A percentile compares a stretch with the other conserved stretches of the same genome.
These are phyloP conservation scores for Xestia c-nigrum DNA, from an alignment of 2,888 invertebrate species.

Conservation along the genomic window DNA sequence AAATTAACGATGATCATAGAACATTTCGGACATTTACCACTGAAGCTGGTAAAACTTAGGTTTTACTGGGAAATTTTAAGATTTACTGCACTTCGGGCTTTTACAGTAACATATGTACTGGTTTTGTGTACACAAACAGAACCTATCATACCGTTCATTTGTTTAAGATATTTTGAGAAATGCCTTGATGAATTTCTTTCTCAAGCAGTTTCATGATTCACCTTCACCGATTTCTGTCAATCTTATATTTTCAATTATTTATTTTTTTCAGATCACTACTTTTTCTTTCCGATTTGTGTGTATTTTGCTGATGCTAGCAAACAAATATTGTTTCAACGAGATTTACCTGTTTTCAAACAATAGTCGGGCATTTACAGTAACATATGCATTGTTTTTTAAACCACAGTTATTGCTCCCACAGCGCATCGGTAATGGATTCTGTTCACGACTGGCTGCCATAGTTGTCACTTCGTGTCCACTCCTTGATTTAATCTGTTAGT, in stretches of 20 bases:
- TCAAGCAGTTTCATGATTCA: background rate
- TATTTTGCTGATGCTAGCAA: background rate
- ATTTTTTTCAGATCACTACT: background rate
- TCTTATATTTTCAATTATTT: background rate
- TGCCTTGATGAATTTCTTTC: background rate
- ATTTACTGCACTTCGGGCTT: too few relatives aligned
- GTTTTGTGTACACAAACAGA: background rate
- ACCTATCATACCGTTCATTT: background rate
- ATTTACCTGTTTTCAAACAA: background rate
- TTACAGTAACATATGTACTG: too few relatives aligned
- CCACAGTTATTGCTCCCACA: constrained; percentile 22
- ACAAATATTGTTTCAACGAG: background rate
- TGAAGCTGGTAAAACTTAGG: too few relatives aligned
- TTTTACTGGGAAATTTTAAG: too few relatives aligned
- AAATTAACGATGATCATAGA: too few relatives aligned
- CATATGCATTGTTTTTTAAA: background rate
- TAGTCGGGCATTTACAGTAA: background rate
- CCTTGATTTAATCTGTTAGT: constrained; percentile 47
- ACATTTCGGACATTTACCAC: too few relatives aligned
- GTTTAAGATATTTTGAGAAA: background rate
- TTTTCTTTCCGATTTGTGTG: background rate
- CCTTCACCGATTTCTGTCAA: background rate
- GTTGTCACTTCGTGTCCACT: constrained; percentile 15
- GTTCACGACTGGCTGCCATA: constrained; percentile 15
- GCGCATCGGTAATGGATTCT: constrained; percentile 33